These are phyloP conservation scores for Anastatus disparis DNA, from an alignment of 1,140 invertebrate species.

Conservation along the genomic window DNA sequence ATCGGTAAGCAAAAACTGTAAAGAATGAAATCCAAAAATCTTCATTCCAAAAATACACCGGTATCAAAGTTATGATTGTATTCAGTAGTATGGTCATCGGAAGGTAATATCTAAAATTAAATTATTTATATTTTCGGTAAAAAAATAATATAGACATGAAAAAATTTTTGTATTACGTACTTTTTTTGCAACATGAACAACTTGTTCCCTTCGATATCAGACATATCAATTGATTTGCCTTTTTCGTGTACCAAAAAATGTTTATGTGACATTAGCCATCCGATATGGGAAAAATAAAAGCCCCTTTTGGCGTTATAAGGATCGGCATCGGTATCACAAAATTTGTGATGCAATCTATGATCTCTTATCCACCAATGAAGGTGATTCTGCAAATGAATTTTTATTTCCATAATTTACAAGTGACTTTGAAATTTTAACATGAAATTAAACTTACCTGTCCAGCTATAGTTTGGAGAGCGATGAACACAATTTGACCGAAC, in stretches of 20 bases:
- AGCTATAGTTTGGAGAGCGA: slow-evolving; percentile 67
- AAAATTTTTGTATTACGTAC: slow-evolving; percentile 57
- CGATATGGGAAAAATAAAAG: slow-evolving; percentile 85
- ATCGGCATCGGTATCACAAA: slow-evolving; percentile 83
- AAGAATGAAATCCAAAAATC: slow-evolving; percentile 78
- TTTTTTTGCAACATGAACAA: slow-evolving; percentile 88
- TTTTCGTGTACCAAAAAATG: slow-evolving; percentile 83
- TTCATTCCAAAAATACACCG: slow-evolving; percentile 78
- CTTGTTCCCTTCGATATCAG: slow-evolving; percentile 84
- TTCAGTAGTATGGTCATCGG: neutral
- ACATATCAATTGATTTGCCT: slow-evolving; percentile 81
- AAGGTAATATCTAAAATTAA: slow-evolving; percentile 4
- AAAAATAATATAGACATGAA: neutral
- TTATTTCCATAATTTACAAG: too few relatives aligned
- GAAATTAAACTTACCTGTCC: slow-evolving; percentile 68
- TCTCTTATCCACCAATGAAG: slow-evolving; percentile 83
- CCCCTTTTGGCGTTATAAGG: slow-evolving; percentile 84
- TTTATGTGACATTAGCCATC: slow-evolving; percentile 82
- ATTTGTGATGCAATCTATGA: slow-evolving; percentile 86
- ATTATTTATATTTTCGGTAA: too few relatives aligned
- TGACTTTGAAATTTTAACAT: neutral
- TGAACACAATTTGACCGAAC: slow-evolving; percentile 73
- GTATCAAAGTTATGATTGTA: neutral
- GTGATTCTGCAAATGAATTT: slow-evolving; percentile 72
- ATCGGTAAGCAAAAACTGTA: slow-evolving; percentile 75